Percentiles rank a stretch among this genome's conserved stretches.
Conservation (phyloP, 2,113 vertebrate genomes). For the Dipodomys spectabilis region DNA sequence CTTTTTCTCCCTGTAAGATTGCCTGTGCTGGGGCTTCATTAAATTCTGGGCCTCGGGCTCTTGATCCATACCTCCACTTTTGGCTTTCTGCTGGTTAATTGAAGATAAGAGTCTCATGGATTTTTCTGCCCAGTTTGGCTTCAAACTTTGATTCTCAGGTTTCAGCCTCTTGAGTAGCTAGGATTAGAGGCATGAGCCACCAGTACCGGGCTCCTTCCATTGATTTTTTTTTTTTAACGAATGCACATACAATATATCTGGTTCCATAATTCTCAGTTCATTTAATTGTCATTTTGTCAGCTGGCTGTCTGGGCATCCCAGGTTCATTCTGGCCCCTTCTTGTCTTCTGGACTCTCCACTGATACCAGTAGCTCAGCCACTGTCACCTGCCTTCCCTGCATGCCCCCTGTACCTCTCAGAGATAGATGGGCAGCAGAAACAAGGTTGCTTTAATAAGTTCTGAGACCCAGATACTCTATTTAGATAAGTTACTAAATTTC, state of each 20-base stretch:
- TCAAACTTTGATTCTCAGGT: too few species aligned
- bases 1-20: background rate
- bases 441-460: background rate
- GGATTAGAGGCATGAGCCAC: too few species aligned
- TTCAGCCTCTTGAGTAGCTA: too few species aligned
- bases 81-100: too few species aligned
- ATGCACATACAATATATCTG: slow-evolving; percentile 21
- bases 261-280: slow-evolving; percentile 44
- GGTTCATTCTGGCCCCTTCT: too few species aligned
- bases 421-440: background rate
- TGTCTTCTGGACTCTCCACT: background rate
- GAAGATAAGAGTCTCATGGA: too few species aligned
- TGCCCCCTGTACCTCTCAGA: fast-evolving
- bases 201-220: too few species aligned
- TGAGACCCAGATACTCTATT: background rate
- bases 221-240: background rate
- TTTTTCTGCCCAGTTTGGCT: too few species aligned
- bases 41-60: too few species aligned
- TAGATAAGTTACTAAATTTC: background rate
- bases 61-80: too few species aligned
- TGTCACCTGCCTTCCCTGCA: background rate
- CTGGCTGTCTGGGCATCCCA: background rate
- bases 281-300: background rate
- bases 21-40: background rate
- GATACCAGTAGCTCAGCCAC: too few species aligned